A percentile compares a stretch with the other conserved stretches of the same genome.
Conservation (phyloP, 2,797 vertebrate species). For the Petrocephalus schoutedeni region DNA sequence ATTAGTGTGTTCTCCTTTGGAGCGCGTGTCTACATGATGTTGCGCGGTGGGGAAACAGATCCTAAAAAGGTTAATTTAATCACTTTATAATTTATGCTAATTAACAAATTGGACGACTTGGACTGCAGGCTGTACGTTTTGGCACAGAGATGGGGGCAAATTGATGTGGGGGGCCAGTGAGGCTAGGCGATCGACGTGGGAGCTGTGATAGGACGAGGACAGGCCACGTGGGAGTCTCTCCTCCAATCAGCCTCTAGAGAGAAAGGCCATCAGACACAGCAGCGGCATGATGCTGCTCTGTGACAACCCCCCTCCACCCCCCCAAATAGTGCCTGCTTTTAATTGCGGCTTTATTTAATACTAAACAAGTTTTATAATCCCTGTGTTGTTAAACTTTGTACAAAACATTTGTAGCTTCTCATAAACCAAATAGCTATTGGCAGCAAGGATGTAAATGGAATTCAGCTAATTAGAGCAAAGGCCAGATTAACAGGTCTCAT, state of each 20-base stretch:
- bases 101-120: slow-evolving; percentile 37
- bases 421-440: not conserved
- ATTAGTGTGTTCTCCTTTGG: not conserved
- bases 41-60: slow-evolving; percentile 9
- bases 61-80: slow-evolving; percentile 50
- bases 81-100: slow-evolving; percentile 45
- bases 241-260: not conserved
- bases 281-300: not conserved
- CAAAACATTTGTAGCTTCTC: not conserved
- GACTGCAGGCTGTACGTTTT: slow-evolving; percentile 24
- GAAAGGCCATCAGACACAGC: not conserved
- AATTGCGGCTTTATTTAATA: not conserved
- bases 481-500: not conserved
- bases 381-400: not conserved
- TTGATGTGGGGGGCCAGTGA: not conserved
- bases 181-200: not conserved
- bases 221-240: not conserved
- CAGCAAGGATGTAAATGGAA: not conserved
- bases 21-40: not conserved
- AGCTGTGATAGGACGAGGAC: not conserved
- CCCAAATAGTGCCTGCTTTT: not conserved
- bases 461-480: not conserved
- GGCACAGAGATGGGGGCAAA: slow-evolving; percentile 23
- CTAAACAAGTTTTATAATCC: not conserved
- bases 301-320: not conserved